Percentiles rank a stretch among this genome's conserved stretches.
These are phyloP conservation scores for Crocidura indochinensis DNA, from an alignment of 2,797 vertebrate genomes.

Conservation along the genomic window DNA sequence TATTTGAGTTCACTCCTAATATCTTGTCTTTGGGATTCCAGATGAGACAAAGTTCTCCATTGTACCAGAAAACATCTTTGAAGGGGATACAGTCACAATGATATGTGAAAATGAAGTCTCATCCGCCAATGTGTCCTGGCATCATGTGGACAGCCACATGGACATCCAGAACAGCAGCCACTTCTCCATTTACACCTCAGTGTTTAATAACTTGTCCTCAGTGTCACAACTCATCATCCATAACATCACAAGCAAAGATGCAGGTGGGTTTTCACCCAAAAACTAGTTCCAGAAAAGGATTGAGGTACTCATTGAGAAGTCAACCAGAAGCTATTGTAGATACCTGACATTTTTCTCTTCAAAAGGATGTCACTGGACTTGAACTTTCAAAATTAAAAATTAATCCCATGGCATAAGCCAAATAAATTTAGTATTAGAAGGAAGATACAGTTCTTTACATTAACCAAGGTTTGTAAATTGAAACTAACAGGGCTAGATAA, in stretches of 20 bases:
- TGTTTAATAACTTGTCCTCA: background rate
- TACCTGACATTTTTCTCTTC: background rate
- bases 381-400: constrained; percentile 5
- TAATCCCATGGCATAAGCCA: background rate
- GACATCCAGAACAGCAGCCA: constrained; percentile 13
- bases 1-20: background rate
- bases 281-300: background rate
- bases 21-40: constrained; percentile 75
- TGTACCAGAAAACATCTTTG: constrained; percentile 83
- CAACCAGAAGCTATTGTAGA: background rate
- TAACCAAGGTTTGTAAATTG: background rate
- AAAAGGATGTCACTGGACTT: background rate
- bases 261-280: constrained; percentile 81
- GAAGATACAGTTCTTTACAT: background rate
- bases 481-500: background rate
- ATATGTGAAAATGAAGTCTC: constrained; percentile 81
- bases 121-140: constrained; percentile 83
- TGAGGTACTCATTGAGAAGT: background rate
- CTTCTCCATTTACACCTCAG: background rate
- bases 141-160: background rate
- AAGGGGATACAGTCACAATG: constrained; percentile 87
- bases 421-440: background rate
- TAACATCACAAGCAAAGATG: constrained; percentile 3
- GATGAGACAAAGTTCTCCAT: constrained; percentile 85
- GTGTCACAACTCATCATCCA: constrained; percentile 80